Conservation (phyloP, 2,797 vertebrate species). For the Syngnathus acus region DNA sequence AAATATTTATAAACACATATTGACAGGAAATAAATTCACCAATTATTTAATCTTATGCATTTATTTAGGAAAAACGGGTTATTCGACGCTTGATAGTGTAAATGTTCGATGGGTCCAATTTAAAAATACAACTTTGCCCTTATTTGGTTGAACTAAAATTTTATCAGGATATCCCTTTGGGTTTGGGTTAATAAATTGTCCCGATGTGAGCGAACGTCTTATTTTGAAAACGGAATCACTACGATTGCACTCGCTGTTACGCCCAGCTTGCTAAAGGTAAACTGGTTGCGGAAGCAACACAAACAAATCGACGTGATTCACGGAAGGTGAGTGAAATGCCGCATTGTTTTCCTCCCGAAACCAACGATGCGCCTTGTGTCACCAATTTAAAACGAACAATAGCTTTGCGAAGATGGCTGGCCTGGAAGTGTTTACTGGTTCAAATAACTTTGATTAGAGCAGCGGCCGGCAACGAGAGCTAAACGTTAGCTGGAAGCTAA, state of each 20-base stretch:
- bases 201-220: background rate
- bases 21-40: no score
- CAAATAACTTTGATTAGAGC: background rate
- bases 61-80: no score
- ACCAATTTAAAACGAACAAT: background rate
- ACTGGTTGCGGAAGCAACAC: background rate
- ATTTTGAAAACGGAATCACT: constrained; percentile 2
- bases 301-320: background rate
- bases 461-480: background rate
- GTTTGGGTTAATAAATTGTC: background rate
- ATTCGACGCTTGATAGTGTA: no score
- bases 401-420: background rate
- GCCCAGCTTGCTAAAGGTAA: background rate
- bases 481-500: background rate
- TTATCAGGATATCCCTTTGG: no score
- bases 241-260: background rate
- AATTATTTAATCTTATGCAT: no score
- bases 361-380: background rate
- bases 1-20: no score
- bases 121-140: no score
- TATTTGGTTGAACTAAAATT: no score
- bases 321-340: background rate
- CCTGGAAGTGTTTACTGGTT: background rate
- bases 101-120: no score
- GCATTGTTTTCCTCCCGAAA: background rate